Evolutionary conservation across 2,797 vertebrate genomes (phyloP).

Genomic region (Threskiornis aethiopicus): DNA sequence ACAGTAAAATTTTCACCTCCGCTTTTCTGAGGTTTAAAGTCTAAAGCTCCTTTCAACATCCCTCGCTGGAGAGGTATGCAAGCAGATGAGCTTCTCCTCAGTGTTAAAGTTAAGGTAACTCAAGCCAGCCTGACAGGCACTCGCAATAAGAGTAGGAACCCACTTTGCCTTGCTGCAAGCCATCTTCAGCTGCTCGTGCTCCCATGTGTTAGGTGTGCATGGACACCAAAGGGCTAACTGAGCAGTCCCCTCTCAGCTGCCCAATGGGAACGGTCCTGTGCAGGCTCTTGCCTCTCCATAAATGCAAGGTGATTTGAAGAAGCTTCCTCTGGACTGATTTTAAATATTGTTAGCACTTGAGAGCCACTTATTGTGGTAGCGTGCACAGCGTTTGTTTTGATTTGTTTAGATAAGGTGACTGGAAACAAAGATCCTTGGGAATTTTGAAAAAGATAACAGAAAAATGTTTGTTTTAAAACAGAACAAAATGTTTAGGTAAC

Average conservation of each 20-base stretch:
- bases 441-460: not conserved
- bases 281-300: not conserved
- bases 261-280: accelerated
- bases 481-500: not conserved
- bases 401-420: slow-evolving; percentile 24
- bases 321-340: not conserved
- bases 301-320: not conserved
- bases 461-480: slow-evolving; percentile 15
- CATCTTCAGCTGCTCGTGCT: accelerated
- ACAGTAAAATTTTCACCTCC: not conserved
- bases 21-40: not conserved
- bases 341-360: not conserved
- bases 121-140: accelerated
- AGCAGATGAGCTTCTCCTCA: not conserved
- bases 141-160: accelerated
- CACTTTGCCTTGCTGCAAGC: not conserved
- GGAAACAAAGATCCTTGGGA: slow-evolving; percentile 17
- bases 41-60: not conserved
- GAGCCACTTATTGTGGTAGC: not conserved
- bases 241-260: not conserved
- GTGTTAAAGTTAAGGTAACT: not conserved
- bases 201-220: not conserved
- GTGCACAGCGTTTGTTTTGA: not conserved
- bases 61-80: not conserved
- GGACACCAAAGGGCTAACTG: not conserved